Evolutionary conservation across 2,888 invertebrate genomes (phyloP), one percentile per base, ranked within the genome.

Genomic region (Ceraclea dissimilis): DNA sequence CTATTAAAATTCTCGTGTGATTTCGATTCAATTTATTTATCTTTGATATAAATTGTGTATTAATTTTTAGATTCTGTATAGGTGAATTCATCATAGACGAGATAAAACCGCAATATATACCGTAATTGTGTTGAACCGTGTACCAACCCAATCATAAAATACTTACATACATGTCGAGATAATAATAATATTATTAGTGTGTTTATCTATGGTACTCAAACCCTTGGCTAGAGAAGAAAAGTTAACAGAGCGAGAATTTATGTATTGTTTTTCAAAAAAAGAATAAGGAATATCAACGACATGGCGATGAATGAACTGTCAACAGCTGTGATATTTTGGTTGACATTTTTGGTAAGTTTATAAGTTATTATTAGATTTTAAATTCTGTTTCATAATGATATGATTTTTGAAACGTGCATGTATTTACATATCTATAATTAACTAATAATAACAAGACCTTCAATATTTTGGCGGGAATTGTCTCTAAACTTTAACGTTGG

Each of bases 51-150:
- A 6, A 26, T 26, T 26, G 4, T 26, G 10, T 26, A 6, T 26
- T 26, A 26, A 26, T 26, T 26, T 26, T 26, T 26, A 26, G 4
- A 26, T 26, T 26, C 26, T 10, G 26, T 6, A 10, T 26, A 26
- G 26, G 26, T 26, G 26, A 26, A 26, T 26, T 26, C 10, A 26
- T 6, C 19, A 46, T 46, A 46, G 46, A 46, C 20, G 51, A 48
- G 39, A 52, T 47, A 52, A 31, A 31, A 57, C 60, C 60, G 60
- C 57, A 57, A 57, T 22, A 16, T 34, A 46, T 57, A 59, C 60
- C 60, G 60, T 57, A 57, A 55, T 18, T 22, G 46, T 52, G 52
- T 26, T 60, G 60, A 57, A 57, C 57, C 60, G 57, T 52, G 50
- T 51, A 39, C 20, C 39, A 8, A 39, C 13, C 4, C 13, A n/a